Conservation (phyloP, 2,113 vertebrate species). For the Pedionomus torquatus region DNA sequence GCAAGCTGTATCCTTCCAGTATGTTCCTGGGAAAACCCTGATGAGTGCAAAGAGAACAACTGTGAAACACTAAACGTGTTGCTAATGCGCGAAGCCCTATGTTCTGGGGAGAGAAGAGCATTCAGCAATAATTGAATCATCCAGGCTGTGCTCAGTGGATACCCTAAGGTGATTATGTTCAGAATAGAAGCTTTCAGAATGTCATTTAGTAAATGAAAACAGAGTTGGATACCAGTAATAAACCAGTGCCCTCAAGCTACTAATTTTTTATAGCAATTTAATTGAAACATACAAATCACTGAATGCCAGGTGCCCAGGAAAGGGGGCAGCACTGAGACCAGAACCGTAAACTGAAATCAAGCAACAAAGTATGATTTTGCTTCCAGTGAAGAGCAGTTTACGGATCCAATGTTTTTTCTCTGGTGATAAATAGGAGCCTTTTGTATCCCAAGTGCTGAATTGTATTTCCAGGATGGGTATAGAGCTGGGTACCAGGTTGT, state of each 20-base stretch:
- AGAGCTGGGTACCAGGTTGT: neutral
- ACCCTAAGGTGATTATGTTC: slow-evolving; percentile 73
- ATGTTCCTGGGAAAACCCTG: slow-evolving; percentile 14
- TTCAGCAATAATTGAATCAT: slow-evolving; percentile 73
- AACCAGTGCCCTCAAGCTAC: slow-evolving; percentile 70
- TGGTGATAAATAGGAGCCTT: slow-evolving; percentile 17
- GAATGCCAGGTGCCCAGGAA: slow-evolving; percentile 29
- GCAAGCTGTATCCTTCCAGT: neutral
- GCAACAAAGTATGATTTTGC: slow-evolving; percentile 22
- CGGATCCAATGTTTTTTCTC: slow-evolving; percentile 27
- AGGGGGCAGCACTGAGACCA: slow-evolving; percentile 42
- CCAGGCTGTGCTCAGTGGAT: slow-evolving; percentile 44
- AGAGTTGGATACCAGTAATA: slow-evolving; percentile 76
- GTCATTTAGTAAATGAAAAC: slow-evolving; percentile 77
- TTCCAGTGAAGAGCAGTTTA: slow-evolving; percentile 54
- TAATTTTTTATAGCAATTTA: slow-evolving; percentile 73
- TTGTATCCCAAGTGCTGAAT: neutral
- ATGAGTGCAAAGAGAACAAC: slow-evolving; percentile 40
- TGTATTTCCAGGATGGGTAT: neutral
- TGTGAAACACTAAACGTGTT: slow-evolving; percentile 17
- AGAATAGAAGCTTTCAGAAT: slow-evolving; percentile 74
- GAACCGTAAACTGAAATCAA: slow-evolving; percentile 21
- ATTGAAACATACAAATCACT: slow-evolving; percentile 72
- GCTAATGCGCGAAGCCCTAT: slow-evolving; percentile 19
- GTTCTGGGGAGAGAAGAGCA: slow-evolving; percentile 53